Percentiles rank a stretch among this genome's conserved stretches.
Evolutionary conservation across 2,113 vertebrate genomes (phyloP).

Genomic region (Macrotus californicus): DNA sequence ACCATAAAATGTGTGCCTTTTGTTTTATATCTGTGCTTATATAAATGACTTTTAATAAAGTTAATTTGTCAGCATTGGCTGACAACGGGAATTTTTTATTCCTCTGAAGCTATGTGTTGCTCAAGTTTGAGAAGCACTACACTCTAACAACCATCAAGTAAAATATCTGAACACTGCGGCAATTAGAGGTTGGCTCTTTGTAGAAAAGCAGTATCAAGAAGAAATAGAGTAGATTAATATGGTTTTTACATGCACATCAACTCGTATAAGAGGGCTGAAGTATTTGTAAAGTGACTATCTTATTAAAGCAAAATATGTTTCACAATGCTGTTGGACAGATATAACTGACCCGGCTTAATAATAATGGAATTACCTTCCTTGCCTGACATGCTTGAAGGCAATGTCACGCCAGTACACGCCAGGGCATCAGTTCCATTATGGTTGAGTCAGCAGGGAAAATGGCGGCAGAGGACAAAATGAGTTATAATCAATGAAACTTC

Average conservation of each 20-base stretch:
- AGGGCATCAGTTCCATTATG: not conserved
- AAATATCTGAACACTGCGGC: not conserved
- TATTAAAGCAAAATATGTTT: not conserved
- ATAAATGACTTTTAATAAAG: not conserved
- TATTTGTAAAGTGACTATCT: not conserved
- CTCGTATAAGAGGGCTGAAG: not conserved
- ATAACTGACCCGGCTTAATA: not conserved
- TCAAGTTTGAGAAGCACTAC: not conserved
- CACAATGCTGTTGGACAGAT: not conserved
- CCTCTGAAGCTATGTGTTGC: not conserved
- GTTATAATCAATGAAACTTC: not conserved
- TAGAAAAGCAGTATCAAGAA: not conserved
- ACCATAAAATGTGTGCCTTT: not conserved
- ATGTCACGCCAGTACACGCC: not conserved
- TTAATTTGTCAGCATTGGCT: not conserved
- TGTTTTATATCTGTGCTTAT: not conserved
- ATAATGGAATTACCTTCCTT: conserved; percentile 8
- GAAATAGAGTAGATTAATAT: not conserved
- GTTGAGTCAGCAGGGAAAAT: not conserved
- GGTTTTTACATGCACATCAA: not conserved
- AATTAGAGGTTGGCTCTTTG: not conserved
- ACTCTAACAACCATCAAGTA: not conserved
- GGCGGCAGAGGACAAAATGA: conserved; percentile 3
- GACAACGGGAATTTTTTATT: not conserved
- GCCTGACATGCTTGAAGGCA: not conserved